phyloP scores from a whole-genome alignment of 2,797 vertebrate species.

The Lepus townsendii region DNA sequence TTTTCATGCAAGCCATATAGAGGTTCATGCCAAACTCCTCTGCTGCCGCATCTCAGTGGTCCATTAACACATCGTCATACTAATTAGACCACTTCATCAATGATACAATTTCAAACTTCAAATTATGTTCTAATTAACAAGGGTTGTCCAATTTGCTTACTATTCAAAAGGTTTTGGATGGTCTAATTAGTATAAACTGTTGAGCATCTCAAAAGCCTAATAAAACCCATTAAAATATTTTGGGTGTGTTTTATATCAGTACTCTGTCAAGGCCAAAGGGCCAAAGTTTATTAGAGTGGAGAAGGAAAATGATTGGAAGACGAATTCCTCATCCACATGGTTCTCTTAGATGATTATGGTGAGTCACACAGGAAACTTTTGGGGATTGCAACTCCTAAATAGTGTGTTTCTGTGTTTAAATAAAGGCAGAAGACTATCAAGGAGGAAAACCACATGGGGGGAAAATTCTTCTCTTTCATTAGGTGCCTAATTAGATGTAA shows the following conservation, averaged over 20 bases:
- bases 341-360: not conserved
- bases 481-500: slow-evolving; percentile 84
- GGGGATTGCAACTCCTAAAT: slow-evolving; percentile 53
- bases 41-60: slow-evolving; percentile 89
- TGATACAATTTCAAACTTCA: slow-evolving; percentile 95
- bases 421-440: slow-evolving; percentile 71
- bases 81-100: slow-evolving; percentile 94
- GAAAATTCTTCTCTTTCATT: slow-evolving; percentile 79
- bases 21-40: slow-evolving; percentile 90
- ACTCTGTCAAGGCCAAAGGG: slow-evolving; percentile 6
- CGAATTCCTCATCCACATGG: not conserved
- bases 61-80: slow-evolving; percentile 94
- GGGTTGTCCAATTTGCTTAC: slow-evolving; percentile 94
- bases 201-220: slow-evolving; percentile 87
- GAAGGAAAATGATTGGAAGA: not conserved
- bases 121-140: slow-evolving; percentile 97
- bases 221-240: slow-evolving; percentile 82
- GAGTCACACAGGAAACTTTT: slow-evolving; percentile 59
- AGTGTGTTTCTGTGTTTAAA: slow-evolving; percentile 65
- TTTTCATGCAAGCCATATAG: slow-evolving; percentile 89
- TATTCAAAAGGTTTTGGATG: slow-evolving; percentile 90
- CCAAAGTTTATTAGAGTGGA: not conserved
- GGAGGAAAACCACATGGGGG: slow-evolving; percentile 75
- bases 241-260: slow-evolving; percentile 46
- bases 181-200: slow-evolving; percentile 91